Evolutionary conservation across 2,113 vertebrate species (phyloP), one percentile per base, ranked within the genome.

Genomic region (Tretioscincus oriximinensis): DNA sequence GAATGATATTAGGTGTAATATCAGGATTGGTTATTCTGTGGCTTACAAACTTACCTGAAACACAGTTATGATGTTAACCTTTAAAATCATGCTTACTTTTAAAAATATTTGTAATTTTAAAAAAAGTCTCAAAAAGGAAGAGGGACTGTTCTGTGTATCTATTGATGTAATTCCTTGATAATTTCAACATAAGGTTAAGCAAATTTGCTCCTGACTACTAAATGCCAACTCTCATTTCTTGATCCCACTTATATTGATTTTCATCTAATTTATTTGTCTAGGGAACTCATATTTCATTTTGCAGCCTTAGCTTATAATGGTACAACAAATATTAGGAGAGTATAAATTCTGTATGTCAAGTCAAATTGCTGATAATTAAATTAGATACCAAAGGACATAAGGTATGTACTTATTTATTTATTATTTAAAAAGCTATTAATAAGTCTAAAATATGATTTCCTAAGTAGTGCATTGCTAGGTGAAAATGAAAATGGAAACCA

Each of bases 241-340:
- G 64, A 84, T 68, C 51, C 61, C 60, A 74, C n/a, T 45, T 16
- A 61, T 74, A 84, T 79, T 84, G 77, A 78, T 84, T 84, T 83
- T 73, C 6, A 78, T 84, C 22, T 84, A 73, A 78, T 79, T 73
- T 74, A 84, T 74, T 78, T 84, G 76, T 68, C 76, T 74, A 84
- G 51, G 70, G 63, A 68, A 68, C 64, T 73, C 64, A 69, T 84
- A 68, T 79, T 79, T 79, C 76, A 84, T 84, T 84, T 84, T 60
- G 35, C 51, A 79, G 49, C 9, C 28, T 68, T 78, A 31, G 70
- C 65, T 68, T 31, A 29, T 74, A 78, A 49, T 26, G 35, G 21
- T 31, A 26, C 78, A 31, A 28, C 70, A 78, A 78, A 78, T 74
- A 68, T 74, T 73, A 84, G 51, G 41, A 61, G 64, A 68, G 16